These are phyloP conservation scores for Nanger granti DNA, from an alignment of 2,113 vertebrate genomes.

Conservation along the genomic window DNA sequence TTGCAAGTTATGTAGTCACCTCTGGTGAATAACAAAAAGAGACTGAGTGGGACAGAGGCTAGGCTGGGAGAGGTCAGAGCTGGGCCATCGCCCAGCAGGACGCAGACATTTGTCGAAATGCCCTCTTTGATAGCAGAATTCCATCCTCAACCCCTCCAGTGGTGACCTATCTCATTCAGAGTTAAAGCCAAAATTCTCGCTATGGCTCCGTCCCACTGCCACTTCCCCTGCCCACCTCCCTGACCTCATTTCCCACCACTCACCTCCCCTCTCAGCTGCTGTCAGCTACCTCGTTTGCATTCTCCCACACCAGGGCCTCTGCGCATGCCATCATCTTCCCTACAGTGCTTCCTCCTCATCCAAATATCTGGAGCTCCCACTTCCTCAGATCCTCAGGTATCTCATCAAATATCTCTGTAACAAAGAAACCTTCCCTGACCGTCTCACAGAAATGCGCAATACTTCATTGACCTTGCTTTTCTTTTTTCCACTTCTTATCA, in stretches of 20 bases:
- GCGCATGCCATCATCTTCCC: background rate
- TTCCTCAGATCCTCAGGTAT: background rate
- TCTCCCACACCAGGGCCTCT: background rate
- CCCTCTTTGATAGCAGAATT: conserved; percentile 3
- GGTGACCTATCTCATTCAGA: background rate
- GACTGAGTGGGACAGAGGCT: background rate
- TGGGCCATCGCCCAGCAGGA: conserved; percentile 38
- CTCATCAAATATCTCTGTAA: background rate
- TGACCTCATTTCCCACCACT: background rate
- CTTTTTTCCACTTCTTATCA: background rate
- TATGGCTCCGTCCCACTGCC: background rate
- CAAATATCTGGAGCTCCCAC: background rate
- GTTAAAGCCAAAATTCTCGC: background rate
- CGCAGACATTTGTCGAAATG: conserved; percentile 1
- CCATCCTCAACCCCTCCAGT: background rate
- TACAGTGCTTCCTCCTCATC: background rate
- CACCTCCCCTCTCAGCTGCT: background rate
- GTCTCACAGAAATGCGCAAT: background rate
- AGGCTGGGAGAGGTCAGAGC: conserved; percentile 29
- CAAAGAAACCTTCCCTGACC: background rate
- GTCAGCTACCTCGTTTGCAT: background rate
- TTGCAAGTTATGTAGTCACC: background rate
- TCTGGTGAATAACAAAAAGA: conserved; percentile 6
- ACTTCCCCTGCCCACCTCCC: background rate
- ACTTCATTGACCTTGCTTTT: background rate